These are phyloP conservation scores for Cyprinodon tularosa DNA, from an alignment of 2,113 vertebrate genomes.

Conservation along the genomic window DNA sequence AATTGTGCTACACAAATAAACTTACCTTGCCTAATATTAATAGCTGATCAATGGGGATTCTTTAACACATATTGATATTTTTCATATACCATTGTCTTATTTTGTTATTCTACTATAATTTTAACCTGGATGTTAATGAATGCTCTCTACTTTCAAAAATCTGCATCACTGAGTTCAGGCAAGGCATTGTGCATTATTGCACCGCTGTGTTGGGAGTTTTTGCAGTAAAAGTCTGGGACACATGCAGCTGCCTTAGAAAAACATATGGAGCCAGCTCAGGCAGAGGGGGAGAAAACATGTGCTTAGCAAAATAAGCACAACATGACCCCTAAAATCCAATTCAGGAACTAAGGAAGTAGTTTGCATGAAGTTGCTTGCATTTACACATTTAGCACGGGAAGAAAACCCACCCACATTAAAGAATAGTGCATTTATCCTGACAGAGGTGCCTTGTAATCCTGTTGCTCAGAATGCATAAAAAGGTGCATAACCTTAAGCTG, in stretches of 20 bases:
- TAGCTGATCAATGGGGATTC: no score
- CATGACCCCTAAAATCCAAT: background rate
- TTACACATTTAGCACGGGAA: background rate
- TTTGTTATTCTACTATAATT: no score
- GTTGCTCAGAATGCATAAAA: constrained; percentile 24
- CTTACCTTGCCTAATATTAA: no score
- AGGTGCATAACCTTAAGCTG: constrained; percentile 24
- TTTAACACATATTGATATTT: no score
- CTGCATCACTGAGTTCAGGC: constrained; percentile 1
- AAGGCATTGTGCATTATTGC: background rate
- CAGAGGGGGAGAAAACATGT: constrained; percentile 18
- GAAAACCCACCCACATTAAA: background rate
- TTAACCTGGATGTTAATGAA: no score
- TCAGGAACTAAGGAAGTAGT: background rate
- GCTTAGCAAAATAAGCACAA: constrained; percentile 22
- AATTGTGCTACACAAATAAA: no score
- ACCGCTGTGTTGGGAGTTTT: background rate
- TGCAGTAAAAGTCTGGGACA: constrained; percentile 31
- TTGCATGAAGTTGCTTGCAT: background rate
- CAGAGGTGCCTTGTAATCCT: constrained; percentile 45
- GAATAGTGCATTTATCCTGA: background rate
- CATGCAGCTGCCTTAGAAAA: constrained; percentile 41
- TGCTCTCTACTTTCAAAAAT: no score
- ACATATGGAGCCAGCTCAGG: constrained; percentile 17
- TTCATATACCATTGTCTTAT: no score